phyloP scores from a whole-genome alignment of 2,113 vertebrate species.

The Pelecanoides urinatrix region DNA sequence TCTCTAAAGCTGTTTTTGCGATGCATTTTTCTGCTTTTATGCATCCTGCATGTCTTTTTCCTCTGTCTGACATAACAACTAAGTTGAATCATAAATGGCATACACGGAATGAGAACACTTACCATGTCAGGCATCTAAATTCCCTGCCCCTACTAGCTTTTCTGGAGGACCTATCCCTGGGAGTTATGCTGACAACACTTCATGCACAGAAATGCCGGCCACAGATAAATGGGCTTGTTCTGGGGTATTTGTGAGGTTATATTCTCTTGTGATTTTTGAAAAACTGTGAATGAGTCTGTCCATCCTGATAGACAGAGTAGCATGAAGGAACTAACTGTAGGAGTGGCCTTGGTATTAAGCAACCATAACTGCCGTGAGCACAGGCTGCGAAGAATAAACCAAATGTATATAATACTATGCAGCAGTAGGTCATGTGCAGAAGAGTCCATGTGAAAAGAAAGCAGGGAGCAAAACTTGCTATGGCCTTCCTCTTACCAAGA shows the following conservation, averaged over 20 bases:
- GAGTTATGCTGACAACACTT: background rate
- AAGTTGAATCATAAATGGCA: background rate
- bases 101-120: slow-evolving; percentile 24
- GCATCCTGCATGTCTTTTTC: slow-evolving; percentile 33
- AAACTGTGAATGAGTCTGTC: background rate
- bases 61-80: slow-evolving; percentile 23
- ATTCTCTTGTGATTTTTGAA: background rate
- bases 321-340: background rate
- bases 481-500: background rate
- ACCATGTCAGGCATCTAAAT: background rate
- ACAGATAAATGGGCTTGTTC: background rate
- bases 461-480: background rate
- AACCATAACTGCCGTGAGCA: background rate
- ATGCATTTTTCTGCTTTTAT: slow-evolving; percentile 66
- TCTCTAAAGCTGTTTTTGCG: slow-evolving; percentile 42
- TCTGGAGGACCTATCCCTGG: background rate
- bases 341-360: background rate
- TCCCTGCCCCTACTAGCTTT: background rate
- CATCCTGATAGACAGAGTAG: background rate
- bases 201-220: background rate
- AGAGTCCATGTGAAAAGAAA: background rate
- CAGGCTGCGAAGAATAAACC: background rate
- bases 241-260: background rate
- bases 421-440: background rate
- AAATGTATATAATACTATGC: background rate